Evolutionary conservation across 2,888 invertebrate genomes (phyloP), one percentile per base, ranked within the genome.

Genomic region (Drosophila nigricruria): DNA sequence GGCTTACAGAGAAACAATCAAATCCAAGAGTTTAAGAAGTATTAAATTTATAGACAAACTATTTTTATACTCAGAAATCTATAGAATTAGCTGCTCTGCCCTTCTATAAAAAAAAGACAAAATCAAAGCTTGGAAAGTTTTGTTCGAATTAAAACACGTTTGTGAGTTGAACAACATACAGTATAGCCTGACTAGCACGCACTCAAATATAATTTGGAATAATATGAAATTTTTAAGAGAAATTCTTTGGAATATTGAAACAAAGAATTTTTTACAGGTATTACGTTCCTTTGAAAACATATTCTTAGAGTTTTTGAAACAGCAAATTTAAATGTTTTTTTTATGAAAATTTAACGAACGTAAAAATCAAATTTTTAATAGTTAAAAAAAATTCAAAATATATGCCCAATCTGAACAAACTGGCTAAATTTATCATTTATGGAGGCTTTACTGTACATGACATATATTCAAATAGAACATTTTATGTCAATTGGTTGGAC

Each of bases 91-190:
- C 49, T 12, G 49, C 14, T 32, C 4, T 20, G 30, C 30, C 32
- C 49, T 49, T 32, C 18, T 49, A 27, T 2, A n/a, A 27, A 43
- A 23, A 8, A n/a, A 23, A 45, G 4, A 25, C 27, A 6, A 49
- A 47, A 30, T 12, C 18, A 49, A 49, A 49, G 30, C 49, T 32
- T 32, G 49, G 49, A 49, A 49, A 49, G 18, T 32, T 49, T 30
- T 14, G n/a, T 45, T 49, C 30, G 8, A 32, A 49, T 49, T 20
- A 32, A 49, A 49, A 49, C 49, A 30, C 32, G 49, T 49, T 49
- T 14, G 0, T 12, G 14, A 30, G n/a, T 47, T 49, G 14, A 49
- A 49, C 18, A 49, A 30, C 18, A 8, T 49, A 49, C 49, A 49
- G 49, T 49, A 20, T 1, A 14, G 14, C 8, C 30, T 20, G 49